Evolutionary conservation across 2,113 vertebrate species (phyloP), one percentile per base, ranked within the genome.

Genomic region (Apodemus speciosus): DNA sequence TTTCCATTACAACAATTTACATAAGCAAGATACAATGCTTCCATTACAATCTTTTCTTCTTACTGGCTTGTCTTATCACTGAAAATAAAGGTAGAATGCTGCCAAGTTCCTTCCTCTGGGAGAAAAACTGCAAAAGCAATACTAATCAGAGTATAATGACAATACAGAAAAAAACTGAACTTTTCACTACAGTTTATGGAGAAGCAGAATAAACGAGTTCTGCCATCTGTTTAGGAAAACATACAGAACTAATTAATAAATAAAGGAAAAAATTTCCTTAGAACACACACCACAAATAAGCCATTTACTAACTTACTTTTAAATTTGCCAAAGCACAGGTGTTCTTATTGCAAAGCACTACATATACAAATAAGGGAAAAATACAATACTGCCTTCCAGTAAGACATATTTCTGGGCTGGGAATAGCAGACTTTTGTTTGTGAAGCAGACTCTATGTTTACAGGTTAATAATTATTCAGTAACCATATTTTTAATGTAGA

Each of bases 271-370:
- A 72, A 71, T 11, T 21, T 23, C 85, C 25, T 8, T 68, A 71
- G 58, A 92, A 40, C 21, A 13, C 49, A 35, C 8, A 3, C 3
- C 64, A 20, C 43, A 94, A 27, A 32, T 92, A 88, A 95, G 73
- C 20, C 3, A 23, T 87, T 94, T 92, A 58, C 1, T 83, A 62
- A 11, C 1, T 35, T 49, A 16, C 6, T 23, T 66, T 14, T 80
- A 87, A 90, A 72, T 87, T 62, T 91, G 71, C 75, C 35, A 64
- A 89, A 92, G 16, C 40, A 81, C 10, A 85, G 4, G 53, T 62
- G 0, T 15, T 92, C 14, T 85, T 35, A 35, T 68, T 6, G 3
- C 21, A 79, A n/a, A 58, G 32, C 13, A 32, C 7, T 20, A 4
- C 16, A n/a, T 30, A 27, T 15, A 88, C 40, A 80, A 93, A 73